A percentile compares a stretch with the other conserved stretches of the same genome.
Evolutionary conservation across 1,140 invertebrate genomes (phyloP).

Genomic region (Pararge aegeria): DNA sequence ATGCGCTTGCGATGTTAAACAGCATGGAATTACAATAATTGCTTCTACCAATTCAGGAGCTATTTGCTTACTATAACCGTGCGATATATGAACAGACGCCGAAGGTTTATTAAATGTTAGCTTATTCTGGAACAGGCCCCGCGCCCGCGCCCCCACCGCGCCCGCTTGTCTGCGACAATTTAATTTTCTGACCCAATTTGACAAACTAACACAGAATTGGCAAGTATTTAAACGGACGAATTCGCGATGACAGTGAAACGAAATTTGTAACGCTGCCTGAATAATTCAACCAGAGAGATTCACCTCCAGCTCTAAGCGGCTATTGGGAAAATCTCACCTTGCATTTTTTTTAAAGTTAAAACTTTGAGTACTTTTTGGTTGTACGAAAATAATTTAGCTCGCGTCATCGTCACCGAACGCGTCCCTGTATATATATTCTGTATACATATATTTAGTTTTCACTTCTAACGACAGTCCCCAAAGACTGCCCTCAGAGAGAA

Average conservation of each 20-base stretch:
- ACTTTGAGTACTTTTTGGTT: no score
- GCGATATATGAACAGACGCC: not conserved
- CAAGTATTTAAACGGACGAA: constrained; percentile 40
- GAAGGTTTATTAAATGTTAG: constrained; percentile 12
- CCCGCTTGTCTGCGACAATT: constrained; percentile 30
- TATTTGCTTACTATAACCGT: constrained; percentile 5
- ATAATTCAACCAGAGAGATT: constrained; percentile 29
- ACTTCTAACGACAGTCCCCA: no score
- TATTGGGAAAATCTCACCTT: not conserved
- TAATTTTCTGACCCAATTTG: constrained; percentile 38
- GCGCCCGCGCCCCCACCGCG: constrained; percentile 11
- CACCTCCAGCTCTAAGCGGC: not conserved
- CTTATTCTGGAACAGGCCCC: constrained; percentile 13
- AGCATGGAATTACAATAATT: no score
- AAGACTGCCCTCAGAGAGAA: no score
- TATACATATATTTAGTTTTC: no score
- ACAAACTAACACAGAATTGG: constrained; percentile 35
- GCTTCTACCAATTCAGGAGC: not conserved
- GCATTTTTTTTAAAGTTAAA: no score
- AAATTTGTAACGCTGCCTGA: constrained; percentile 35
- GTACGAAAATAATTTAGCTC: no score
- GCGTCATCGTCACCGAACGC: no score
- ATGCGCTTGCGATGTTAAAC: no score
- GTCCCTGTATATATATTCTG: no score
- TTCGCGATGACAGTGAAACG: constrained; percentile 35